Evolutionary conservation across 2,113 vertebrate genomes (phyloP), one percentile per base, ranked within the genome.

Genomic region (Serinus canaria): DNA sequence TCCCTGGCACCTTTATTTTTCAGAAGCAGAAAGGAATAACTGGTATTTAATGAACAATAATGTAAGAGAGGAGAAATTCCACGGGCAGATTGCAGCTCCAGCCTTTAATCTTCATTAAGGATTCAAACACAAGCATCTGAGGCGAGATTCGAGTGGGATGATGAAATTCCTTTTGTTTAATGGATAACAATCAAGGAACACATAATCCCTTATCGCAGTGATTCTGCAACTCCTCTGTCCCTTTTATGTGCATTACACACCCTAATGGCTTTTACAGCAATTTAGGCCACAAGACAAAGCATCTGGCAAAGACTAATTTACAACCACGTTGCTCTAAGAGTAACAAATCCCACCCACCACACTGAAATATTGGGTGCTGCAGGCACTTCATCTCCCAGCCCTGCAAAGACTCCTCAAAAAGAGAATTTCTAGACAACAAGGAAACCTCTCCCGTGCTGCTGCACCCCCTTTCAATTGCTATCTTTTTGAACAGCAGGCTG

Each of bases 181-280:
- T 93, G 89, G 96, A 78, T 76, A 95, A 96, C 88, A 87, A 89
- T 96, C 97, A 97, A 98, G 88, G 80, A 96, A 93, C 95, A 95
- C 83, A 75, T 72, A 94, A 85, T 97, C 95, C 89, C 92, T 89
- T 70, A 86, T 37, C 92, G 52, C 59, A 43, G 58, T 10, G 70
- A 83, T 87, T 95, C 80, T 90, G 91, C 89, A 73, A 82, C 87
- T 94, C 75, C 92, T 87, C 87, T 6, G 76, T 68, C 79, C 92
- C 67, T 96, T 97, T 97, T 96, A 96, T 95, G 96, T 94, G 94
- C 74, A 80, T 96, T 94, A 96, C 92, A 96, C 91, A 95, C 97
- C 97, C 95, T 98, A 96, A 98, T 96, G 93, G 97, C 90, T 78
- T 97, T 97, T 92, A 89, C 87, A 96, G 95, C 94, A 92, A 97